Evolutionary conservation across 1,140 invertebrate genomes (phyloP).

Genomic region (Notospermus geniculatus): DNA sequence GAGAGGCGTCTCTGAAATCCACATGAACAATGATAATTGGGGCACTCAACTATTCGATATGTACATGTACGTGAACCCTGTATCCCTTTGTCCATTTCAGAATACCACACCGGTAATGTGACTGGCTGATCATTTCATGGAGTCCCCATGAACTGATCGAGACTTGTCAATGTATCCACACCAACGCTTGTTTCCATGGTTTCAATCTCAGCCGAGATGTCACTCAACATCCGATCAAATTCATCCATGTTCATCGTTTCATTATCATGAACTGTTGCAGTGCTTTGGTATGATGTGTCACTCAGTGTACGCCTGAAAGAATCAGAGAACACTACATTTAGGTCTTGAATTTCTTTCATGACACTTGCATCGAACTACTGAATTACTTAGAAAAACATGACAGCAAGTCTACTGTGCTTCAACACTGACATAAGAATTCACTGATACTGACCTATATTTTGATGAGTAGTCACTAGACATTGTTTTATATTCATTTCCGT

Average conservation of each 20-base stretch:
- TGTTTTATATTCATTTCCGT: conserved; percentile 3
- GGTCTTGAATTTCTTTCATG: too few relatives aligned
- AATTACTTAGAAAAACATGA: neutral
- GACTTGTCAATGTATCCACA: too few relatives aligned
- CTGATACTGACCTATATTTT: conserved; percentile 1
- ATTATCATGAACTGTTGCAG: neutral
- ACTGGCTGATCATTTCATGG: too few relatives aligned
- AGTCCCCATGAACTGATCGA: too few relatives aligned
- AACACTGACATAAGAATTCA: neutral
- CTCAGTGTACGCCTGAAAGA: conserved; percentile 10
- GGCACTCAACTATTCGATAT: too few relatives aligned
- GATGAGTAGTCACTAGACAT: conserved; percentile 1
- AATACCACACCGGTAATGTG: too few relatives aligned
- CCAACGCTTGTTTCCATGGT: conserved; percentile 6
- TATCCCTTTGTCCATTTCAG: too few relatives aligned
- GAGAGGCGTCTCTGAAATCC: too few relatives aligned
- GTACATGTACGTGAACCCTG: too few relatives aligned
- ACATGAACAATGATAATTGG: too few relatives aligned
- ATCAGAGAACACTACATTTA: too few relatives aligned
- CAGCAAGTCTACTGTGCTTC: conserved; percentile 10
- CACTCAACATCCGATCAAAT: conserved; percentile 7
- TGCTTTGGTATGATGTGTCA: neutral
- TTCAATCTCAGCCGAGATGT: conserved; percentile 3
- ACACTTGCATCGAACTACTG: neutral
- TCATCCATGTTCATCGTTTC: conserved; percentile 1